Base-by-base conservation (phyloP, 2,888 invertebrate species). In the Sabellastarte sp. region DNA sequence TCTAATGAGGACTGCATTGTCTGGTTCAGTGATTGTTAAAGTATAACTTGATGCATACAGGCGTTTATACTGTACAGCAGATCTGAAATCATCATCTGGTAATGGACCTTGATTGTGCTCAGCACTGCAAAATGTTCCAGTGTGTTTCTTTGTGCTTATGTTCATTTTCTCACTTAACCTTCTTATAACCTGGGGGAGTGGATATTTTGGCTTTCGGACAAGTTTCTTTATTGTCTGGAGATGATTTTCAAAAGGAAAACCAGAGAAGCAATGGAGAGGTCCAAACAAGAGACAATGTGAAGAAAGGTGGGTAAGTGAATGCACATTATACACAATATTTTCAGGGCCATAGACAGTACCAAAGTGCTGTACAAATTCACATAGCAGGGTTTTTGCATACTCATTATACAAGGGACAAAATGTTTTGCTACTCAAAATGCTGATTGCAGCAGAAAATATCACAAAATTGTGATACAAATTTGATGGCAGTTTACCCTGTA, bases 381-480 rank as follows among this genome's bases (percentile, higher is more conserved):
- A 10, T 10, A 60, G 29, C 10, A 60, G 26, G 3, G 50, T n/a
- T 3, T 28, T 5, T 5, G 52, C 50, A 60, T 60, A 60, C 4
- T 50, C 30, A 29, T 10, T 15, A 28, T 51, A 28, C 4, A 28
- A 15, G 3, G 10, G 30, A 26, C 10, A 26, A 10, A 60, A n/a
- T 4, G 3, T 4, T 4, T 15, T 5, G 5, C 5, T 24, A 5
- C 10, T n/a, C 5, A 60, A 32, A 28, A 60, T 50, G 4, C 28
- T 20, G 3, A 60, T 52, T 5, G 28, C 52, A 10, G 29, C 60
- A 29, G 3, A 69, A 3, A 76, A 32, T n/a, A 69, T 28, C 61
- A 74, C 32, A 56, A 73, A 73, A 68, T 74, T 63, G 20, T 69
- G 58, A 50, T 70, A 74, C 29, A 67, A 10, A 1, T 32, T 63